These are phyloP conservation scores for Gallinago undulata DNA, from an alignment of 2,113 vertebrate genomes.

Conservation along the genomic window DNA sequence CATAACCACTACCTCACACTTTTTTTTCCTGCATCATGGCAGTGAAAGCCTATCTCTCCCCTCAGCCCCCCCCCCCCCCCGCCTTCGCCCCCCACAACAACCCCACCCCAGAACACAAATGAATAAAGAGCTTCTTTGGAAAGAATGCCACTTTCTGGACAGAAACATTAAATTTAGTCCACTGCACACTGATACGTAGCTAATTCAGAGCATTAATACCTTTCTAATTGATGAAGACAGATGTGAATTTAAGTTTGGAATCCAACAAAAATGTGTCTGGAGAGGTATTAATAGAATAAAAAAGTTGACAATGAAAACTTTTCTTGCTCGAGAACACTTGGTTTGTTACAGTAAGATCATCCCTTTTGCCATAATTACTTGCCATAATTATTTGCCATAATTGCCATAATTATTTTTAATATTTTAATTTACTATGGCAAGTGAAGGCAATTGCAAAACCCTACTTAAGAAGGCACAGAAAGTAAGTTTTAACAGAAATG, in stretches of 20 bases:
- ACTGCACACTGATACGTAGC: constrained; percentile 3
- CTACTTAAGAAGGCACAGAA: not conserved
- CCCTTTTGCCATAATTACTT: rapidly evolving
- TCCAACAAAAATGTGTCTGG: not conserved
- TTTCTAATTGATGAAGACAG: constrained; percentile 55
- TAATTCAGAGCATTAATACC: constrained; percentile 48
- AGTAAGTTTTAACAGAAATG: not conserved
- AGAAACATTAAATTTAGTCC: constrained; percentile 51
- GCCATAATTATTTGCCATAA: not conserved
- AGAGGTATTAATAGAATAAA: not conserved
- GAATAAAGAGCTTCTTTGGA: constrained; percentile 73
- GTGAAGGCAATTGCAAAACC: not conserved
- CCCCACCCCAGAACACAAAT: constrained; percentile 73
- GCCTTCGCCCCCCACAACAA: constrained; percentile 62
- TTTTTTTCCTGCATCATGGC: constrained; percentile 58
- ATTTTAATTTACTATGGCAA: not conserved
- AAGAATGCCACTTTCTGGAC: constrained; percentile 47
- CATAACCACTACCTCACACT: constrained; percentile 78
- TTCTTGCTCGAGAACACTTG: not conserved
- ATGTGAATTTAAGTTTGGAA: constrained; percentile 11
- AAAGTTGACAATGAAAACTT: not conserved
- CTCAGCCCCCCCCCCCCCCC: not conserved
- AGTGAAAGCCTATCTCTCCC: constrained; percentile 71
- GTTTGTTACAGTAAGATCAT: not conserved
- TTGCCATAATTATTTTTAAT: rapidly evolving